These are phyloP conservation scores for Eumeta japonica DNA, from an alignment of 1,140 invertebrate genomes.

Conservation along the genomic window DNA sequence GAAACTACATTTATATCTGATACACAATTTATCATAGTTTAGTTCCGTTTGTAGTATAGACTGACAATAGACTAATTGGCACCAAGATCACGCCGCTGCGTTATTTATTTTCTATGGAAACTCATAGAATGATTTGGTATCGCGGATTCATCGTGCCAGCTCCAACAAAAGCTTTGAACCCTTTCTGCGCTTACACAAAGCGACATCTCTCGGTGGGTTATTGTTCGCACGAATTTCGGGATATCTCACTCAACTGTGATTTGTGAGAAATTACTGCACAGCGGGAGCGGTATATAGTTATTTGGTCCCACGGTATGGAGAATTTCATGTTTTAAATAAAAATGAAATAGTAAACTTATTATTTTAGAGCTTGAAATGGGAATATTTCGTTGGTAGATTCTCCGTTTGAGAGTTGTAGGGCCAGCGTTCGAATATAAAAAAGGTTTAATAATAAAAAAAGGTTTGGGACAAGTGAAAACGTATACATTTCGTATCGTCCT, in stretches of 20 bases:
- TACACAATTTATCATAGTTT: conserved; percentile 1
- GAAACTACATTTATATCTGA: too few relatives aligned
- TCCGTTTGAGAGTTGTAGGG: background rate
- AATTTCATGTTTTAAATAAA: background rate
- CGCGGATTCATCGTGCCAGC: conserved; percentile 1
- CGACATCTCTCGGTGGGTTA: conserved; percentile 8
- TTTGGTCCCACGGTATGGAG: background rate
- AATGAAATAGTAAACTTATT: background rate
- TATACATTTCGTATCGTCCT: too few relatives aligned
- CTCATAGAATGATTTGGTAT: conserved; percentile 8
- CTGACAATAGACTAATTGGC: background rate
- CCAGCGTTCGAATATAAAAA: background rate
- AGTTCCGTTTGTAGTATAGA: background rate
- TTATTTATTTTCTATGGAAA: conserved; percentile 8
- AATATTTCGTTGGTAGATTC: background rate
- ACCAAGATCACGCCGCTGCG: conserved; percentile 4
- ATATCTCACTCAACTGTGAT: conserved; percentile 27
- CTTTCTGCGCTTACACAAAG: background rate
- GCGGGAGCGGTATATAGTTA: background rate
- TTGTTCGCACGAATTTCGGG: conserved; percentile 10
- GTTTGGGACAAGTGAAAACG: too few relatives aligned
- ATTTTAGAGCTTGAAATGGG: background rate
- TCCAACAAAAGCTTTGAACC: background rate
- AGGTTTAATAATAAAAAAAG: background rate
- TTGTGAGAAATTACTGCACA: conserved; percentile 15